Evolutionary conservation across 2,888 invertebrate genomes (phyloP).

Genomic region (Sarcophaga subvicina): DNA sequence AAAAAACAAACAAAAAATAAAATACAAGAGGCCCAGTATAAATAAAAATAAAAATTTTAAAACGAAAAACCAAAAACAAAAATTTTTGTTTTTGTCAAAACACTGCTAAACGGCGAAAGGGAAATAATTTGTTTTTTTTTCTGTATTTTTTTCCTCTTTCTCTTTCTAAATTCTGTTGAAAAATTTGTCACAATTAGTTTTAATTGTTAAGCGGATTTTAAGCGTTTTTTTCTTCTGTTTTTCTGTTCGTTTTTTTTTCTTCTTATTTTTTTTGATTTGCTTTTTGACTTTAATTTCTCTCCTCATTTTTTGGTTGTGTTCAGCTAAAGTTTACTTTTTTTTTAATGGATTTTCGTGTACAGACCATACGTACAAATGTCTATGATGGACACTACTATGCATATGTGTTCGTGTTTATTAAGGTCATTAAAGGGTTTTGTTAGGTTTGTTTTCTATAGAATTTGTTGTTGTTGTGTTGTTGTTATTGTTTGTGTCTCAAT

Average conservation of each 20-base stretch:
- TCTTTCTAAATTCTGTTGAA: constrained; percentile 31
- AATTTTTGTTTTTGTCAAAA: constrained; percentile 26
- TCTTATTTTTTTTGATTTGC: neutral
- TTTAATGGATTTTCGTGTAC: neutral
- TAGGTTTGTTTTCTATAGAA: neutral
- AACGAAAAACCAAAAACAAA: constrained; percentile 11
- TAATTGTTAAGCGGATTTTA: constrained; percentile 61
- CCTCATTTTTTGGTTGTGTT: neutral
- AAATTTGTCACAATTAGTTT: constrained; percentile 66
- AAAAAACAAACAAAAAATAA: constrained; percentile 8
- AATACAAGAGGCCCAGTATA: constrained; percentile 29
- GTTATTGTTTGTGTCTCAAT: neutral
- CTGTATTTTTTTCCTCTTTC: neutral
- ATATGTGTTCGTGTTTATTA: constrained; percentile 9
- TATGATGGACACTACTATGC: neutral
- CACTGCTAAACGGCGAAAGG: constrained; percentile 12
- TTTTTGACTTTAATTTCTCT: constrained; percentile 18
- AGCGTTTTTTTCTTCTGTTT: constrained; percentile 15
- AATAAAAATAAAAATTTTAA: constrained; percentile 28
- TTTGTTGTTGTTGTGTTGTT: neutral
- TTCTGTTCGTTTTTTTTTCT: neutral
- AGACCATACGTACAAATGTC: no score
- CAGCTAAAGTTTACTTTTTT: constrained; percentile 1
- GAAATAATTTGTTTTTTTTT: constrained; percentile 10
- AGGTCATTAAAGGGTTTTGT: constrained; percentile 44